A percentile compares a stretch with the other conserved stretches of the same genome.
Conservation (phyloP, 2,888 invertebrate genomes). For the Macrosoma leucophasiata region DNA sequence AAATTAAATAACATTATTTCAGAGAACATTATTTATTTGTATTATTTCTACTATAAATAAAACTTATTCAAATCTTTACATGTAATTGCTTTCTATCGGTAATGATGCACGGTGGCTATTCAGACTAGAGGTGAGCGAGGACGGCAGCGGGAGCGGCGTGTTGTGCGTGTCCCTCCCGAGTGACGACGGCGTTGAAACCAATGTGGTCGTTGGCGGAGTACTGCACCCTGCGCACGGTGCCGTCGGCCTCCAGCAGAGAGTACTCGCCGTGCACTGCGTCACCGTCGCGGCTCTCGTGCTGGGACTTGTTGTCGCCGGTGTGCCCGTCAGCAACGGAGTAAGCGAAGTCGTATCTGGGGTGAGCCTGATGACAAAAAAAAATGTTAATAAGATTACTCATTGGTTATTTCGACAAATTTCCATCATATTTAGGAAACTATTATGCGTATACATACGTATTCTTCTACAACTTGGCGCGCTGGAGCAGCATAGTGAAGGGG, state of each 20-base stretch:
- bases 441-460: no score
- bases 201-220: conserved; percentile 62
- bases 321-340: conserved; percentile 73
- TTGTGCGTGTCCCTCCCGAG: conserved; percentile 26
- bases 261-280: conserved; percentile 73
- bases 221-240: conserved; percentile 63
- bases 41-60: no score
- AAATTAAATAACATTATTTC: no score
- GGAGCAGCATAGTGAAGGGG: conserved; percentile 26
- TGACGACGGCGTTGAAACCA: conserved; percentile 41
- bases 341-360: conserved; percentile 71
- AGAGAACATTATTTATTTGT: no score
- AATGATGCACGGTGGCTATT: no score
- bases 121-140: conserved; percentile 20
- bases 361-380: conserved; percentile 38
- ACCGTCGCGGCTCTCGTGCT: conserved; percentile 72
- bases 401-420: no score
- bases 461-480: not conserved
- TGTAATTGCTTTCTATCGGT: no score
- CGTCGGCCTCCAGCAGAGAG: conserved; percentile 58
- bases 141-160: conserved; percentile 19
- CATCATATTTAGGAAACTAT: not conserved
- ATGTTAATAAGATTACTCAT: conserved; percentile 2
- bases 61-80: no score
- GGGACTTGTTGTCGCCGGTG: conserved; percentile 75